phyloP scores from a whole-genome alignment of 2,888 invertebrate genomes.

The Dyspetes luteomarginatus region DNA sequence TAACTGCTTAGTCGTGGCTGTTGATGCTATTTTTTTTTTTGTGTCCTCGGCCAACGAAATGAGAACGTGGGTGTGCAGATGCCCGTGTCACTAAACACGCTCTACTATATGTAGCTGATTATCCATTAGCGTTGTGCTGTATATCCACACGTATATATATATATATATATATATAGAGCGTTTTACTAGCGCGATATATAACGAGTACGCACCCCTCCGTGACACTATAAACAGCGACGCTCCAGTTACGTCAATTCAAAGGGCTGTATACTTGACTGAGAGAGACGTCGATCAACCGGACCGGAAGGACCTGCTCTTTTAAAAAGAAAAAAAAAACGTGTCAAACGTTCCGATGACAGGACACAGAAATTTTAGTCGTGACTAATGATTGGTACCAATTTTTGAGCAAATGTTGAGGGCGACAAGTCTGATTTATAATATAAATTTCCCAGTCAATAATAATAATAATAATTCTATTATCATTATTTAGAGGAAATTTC shows the following conservation, averaged over 20 bases:
- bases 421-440: not conserved
- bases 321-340: conserved; percentile 40
- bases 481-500: not conserved
- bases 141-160: conserved; percentile 29
- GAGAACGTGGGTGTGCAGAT: conserved; percentile 64
- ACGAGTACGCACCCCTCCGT: conserved; percentile 73
- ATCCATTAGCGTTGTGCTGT: conserved; percentile 21
- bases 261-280: conserved; percentile 61
- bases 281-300: conserved; percentile 68
- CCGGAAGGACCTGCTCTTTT: conserved; percentile 60
- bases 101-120: conserved; percentile 50
- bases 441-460: too few relatives aligned
- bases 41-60: conserved; percentile 57
- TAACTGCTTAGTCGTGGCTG: conserved; percentile 18
- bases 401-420: not conserved
- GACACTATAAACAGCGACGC: conserved; percentile 72
- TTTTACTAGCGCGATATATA: conserved; percentile 6
- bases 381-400: not conserved
- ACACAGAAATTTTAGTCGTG: not conserved
- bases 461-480: too few relatives aligned
- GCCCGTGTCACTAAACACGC: conserved; percentile 64
- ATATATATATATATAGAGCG: not conserved
- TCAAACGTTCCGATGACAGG: conserved; percentile 8
- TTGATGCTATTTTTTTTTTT: conserved; percentile 39
- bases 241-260: conserved; percentile 75